Evolutionary conservation across 2,113 vertebrate species (phyloP).

Genomic region (Bettongia penicillata): DNA sequence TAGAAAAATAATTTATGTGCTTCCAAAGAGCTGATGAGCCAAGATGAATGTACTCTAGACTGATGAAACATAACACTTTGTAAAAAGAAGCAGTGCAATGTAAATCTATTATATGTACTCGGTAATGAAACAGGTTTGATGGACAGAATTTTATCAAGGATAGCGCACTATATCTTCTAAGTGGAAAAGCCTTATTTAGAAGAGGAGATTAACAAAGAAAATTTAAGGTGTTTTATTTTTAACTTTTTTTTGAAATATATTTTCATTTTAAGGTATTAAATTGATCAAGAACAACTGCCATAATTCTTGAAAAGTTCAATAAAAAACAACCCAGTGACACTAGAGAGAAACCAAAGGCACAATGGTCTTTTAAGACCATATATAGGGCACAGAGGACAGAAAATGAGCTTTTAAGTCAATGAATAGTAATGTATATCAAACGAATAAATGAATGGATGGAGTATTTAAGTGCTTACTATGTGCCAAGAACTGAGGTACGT

Average conservation of each 20-base stretch:
- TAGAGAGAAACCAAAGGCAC: neutral
- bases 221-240: neutral
- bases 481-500: neutral
- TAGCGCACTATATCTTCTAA: constrained; percentile 29
- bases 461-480: neutral
- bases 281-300: neutral
- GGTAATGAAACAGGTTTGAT: constrained; percentile 25
- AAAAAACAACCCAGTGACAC: neutral
- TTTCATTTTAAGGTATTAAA: neutral
- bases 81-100: neutral
- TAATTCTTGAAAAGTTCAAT: neutral
- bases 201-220: neutral
- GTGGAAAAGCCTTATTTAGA: constrained; percentile 46
- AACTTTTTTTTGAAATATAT: neutral
- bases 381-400: neutral
- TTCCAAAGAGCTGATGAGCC: constrained; percentile 62
- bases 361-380: neutral
- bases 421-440: neutral
- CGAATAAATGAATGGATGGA: neutral
- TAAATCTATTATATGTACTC: neutral
- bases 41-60: constrained; percentile 51
- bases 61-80: constrained; percentile 45
- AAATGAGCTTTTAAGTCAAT: neutral
- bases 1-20: constrained; percentile 41
- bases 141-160: constrained; percentile 48